Evolutionary conservation across 1,140 invertebrate genomes (phyloP), one percentile per base, ranked within the genome.

Genomic region (Hestina assimilis): DNA sequence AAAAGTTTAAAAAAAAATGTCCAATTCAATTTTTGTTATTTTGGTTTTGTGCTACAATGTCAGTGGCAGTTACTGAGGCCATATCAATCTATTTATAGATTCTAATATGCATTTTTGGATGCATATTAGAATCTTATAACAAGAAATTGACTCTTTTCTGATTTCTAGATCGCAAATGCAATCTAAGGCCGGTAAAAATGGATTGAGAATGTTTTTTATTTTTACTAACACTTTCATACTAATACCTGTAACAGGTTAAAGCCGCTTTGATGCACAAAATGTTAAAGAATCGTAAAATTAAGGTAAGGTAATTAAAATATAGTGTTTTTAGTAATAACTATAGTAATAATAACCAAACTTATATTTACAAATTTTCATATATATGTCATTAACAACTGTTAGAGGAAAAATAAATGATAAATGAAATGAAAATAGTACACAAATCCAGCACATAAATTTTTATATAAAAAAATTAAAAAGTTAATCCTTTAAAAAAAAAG

Each of bases 231-330:
- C 11, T 47, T 33, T 12, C 3, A 45, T 24, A 46, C 23, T 15
- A 11, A 54, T 26, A 53, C 65, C 66, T 61, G 61, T 21, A 56
- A 52, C 60, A 42, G 65, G 66, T 51, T 33, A 23, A 41, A 54
- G 79, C 79, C 75, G 79, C 79, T 83, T 76, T 67, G 40, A 67
- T 77, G 79, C 79, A 83, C 79, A 83, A 81, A 46, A 82, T 52
- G 31, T 60, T 66, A 60, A 48, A 20, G 41, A 60, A 46, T 53
- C 63, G 41, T 33, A 54, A 64, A 35, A 47, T 38, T 54, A 58
- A 52, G 15, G 59, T 45, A 58, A 19, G 12, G 15, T 42, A 48
- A 41, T 52, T 59, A 58, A 66, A 58, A 55, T 59, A 61, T 48
- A 40, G 59, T 41, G 42, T 51, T 29, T 28, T 63, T 65, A 67